Evolutionary conservation across 2,888 invertebrate species (phyloP).

Genomic region (Microdon myrmicae): DNA sequence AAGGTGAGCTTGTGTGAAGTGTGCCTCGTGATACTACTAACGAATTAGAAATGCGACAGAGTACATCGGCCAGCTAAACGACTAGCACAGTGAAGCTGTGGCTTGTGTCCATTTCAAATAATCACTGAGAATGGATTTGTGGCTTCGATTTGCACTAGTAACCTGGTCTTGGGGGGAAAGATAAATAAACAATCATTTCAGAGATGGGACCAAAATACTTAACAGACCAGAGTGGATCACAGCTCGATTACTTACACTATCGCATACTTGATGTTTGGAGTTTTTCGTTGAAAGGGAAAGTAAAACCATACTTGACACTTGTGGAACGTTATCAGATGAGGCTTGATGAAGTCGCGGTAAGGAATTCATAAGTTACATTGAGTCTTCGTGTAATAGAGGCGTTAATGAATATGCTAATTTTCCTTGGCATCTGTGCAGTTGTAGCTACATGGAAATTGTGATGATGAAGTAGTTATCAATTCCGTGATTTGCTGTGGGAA

Average conservation of each 20-base stretch:
- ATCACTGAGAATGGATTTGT: constrained; percentile 35
- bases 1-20: constrained; percentile 24
- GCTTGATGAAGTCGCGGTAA: neutral
- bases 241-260: too few species aligned
- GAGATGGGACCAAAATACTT: constrained; percentile 33
- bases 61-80: constrained; percentile 7
- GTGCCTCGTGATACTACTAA: constrained; percentile 16
- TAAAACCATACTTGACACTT: constrained; percentile 3
- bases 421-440: too few species aligned
- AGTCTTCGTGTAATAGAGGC: constrained; percentile 14
- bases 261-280: too few species aligned
- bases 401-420: constrained; percentile 26
- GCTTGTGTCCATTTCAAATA: constrained; percentile 39
- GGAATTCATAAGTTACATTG: neutral
- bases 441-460: too few species aligned
- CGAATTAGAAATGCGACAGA: constrained; percentile 4
- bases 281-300: constrained; percentile 31
- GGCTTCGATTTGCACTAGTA: constrained; percentile 41
- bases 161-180: constrained; percentile 31
- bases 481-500: too few species aligned
- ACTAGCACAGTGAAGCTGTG: constrained; percentile 17
- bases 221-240: constrained; percentile 28
- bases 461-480: too few species aligned
- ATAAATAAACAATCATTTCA: constrained; percentile 1
- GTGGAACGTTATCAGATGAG: constrained; percentile 12